A percentile compares a stretch with the other conserved stretches of the same genome.
Conservation (phyloP, 2,113 vertebrate species). For the Pomatorhinus ruficollis region DNA sequence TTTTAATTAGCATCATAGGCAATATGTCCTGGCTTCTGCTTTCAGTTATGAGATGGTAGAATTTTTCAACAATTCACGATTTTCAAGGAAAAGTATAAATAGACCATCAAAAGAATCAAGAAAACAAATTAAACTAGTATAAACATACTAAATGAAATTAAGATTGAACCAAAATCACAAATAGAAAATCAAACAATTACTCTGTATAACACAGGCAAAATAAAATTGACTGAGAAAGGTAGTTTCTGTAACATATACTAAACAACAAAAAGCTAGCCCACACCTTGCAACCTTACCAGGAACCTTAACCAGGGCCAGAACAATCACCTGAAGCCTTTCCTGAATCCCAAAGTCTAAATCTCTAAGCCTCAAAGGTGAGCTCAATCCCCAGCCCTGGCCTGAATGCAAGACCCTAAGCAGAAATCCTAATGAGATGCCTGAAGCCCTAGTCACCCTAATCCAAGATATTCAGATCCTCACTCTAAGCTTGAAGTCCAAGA, state of each 20-base stretch:
- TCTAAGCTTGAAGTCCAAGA: background rate
- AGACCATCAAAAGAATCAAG: background rate
- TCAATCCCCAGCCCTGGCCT: background rate
- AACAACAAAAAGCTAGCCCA: background rate
- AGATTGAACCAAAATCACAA: background rate
- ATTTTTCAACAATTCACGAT: background rate
- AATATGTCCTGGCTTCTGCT: background rate
- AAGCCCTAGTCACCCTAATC: background rate
- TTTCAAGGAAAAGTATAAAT: background rate
- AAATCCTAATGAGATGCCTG: background rate
- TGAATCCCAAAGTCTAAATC: background rate
- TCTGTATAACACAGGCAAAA: background rate
- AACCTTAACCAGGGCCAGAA: background rate
- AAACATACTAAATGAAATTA: background rate
- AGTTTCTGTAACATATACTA: background rate
- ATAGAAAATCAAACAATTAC: background rate
- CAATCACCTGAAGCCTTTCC: background rate
- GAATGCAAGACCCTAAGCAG: background rate
- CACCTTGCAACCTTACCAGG: background rate
- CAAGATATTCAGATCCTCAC: background rate
- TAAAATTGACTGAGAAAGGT: background rate
- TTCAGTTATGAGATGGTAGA: background rate
- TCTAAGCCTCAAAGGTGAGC: background rate
- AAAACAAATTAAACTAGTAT: background rate
- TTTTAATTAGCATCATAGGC: background rate